Evolutionary conservation across 2,797 vertebrate genomes (phyloP), one percentile per base, ranked within the genome.

Genomic region (Mycteria americana): DNA sequence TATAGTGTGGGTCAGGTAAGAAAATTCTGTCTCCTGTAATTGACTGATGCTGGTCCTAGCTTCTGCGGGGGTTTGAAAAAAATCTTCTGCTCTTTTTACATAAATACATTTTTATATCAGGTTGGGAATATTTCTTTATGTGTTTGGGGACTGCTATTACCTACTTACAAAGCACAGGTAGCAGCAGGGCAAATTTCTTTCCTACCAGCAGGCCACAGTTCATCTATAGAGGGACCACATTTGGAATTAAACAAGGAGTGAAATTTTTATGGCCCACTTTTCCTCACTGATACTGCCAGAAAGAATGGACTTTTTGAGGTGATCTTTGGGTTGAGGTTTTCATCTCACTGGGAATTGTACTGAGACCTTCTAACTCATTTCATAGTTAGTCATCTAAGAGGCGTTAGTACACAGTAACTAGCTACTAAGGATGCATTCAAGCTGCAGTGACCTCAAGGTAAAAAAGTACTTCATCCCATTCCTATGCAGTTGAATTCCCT

Each of bases 101-200:
- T 94, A 96, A 90, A 95, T 96, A 84, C 91, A 86, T 95, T 96
- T 93, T 95, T 78, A 68, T 94, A 68, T 88, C 79, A 88, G 37
- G 31, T 94, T 95, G 89, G 79, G 76, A 94, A 73, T 96, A 94
- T 88, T 96, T 93, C 65, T 94, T 77, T 48, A 46, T 78, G 82
- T 88, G 62, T 92, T 92, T 90, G 48, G 93, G 92, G 95, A 92
- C 89, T 85, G 35, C 89, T 93, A 59, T 84, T 95, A 80, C 90
- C 92, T 95, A 92, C 88, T 93, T 93, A 74, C 69, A 77, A 85
- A 96, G 87, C 77, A 79, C 30, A 73, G 73, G 93, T 69, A 88
- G 73, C 79, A 95, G 76, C 77, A 94, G 70, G 91, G 88, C 91
- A 92, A 85, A 90, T 95, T 92, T 95, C 85, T 80, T 95, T 82